Percentiles rank a stretch among this genome's conserved stretches.
phyloP scores from a whole-genome alignment of 2,888 invertebrate species.

The Heliconius hortense region DNA sequence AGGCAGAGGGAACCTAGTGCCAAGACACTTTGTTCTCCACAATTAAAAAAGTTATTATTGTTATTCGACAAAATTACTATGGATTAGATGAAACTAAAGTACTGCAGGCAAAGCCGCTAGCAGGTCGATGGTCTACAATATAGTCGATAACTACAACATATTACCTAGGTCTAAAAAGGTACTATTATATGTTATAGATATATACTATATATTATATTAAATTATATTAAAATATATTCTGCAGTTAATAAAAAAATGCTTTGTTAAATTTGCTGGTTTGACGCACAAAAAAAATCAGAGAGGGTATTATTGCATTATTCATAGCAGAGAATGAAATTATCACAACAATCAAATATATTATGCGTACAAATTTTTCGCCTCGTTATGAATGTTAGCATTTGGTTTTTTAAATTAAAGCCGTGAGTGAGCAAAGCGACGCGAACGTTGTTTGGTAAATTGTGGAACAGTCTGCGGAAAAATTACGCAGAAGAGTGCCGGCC shows the following conservation, averaged over 20 bases:
- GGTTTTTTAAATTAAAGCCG: slow-evolving; percentile 63
- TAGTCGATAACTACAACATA: background rate
- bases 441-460: slow-evolving; percentile 70
- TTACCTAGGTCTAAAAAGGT: no score
- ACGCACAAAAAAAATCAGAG: background rate
- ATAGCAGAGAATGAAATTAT: slow-evolving; percentile 23
- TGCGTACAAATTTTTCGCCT: slow-evolving; percentile 47
- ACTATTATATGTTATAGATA: no score
- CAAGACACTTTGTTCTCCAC: no score
- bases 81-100: no score
- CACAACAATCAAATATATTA: slow-evolving; percentile 40
- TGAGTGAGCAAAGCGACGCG: slow-evolving; percentile 52
- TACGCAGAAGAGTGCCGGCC: slow-evolving; percentile 66
- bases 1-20: no score
- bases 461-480: slow-evolving; percentile 74
- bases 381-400: slow-evolving; percentile 55
- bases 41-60: no score
- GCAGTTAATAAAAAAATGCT: background rate
- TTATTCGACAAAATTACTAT: no score
- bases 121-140: background rate
- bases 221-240: background rate
- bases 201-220: background rate
- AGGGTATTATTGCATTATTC: slow-evolving; percentile 22
- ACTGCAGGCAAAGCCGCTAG: no score
- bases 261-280: background rate